A percentile compares a stretch with the other conserved stretches of the same genome.
phyloP scores from a whole-genome alignment of 2,888 invertebrate genomes.

The Nephrotoma flavescens region DNA sequence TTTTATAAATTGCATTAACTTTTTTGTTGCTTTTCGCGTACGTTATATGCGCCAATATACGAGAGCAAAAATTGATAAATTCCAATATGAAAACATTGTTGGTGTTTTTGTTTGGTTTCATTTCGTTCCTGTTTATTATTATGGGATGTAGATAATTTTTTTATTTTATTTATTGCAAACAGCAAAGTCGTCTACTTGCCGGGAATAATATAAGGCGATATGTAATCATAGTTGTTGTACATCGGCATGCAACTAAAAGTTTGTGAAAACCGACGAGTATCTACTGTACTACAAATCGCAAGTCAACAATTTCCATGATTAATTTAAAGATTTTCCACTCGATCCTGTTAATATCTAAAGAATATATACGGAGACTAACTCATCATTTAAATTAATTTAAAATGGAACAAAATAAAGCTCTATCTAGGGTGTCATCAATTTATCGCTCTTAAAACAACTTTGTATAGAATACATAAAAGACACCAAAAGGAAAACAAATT shows the following conservation, averaged over 20 bases:
- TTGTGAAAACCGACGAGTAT: background rate
- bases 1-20: background rate
- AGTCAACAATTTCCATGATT: background rate
- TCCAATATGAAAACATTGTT: background rate
- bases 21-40: background rate
- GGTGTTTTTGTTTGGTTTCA: background rate
- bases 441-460: background rate
- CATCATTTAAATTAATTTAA: background rate
- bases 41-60: background rate
- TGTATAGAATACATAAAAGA: background rate
- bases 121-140: background rate
- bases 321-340: background rate
- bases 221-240: background rate
- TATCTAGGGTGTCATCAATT: background rate
- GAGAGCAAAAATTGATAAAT: background rate
- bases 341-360: background rate
- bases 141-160: background rate
- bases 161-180: background rate
- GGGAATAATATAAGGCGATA: background rate
- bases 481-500: background rate
- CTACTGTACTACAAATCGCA: background rate
- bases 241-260: background rate
- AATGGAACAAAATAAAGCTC: background rate
- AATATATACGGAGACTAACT: background rate
- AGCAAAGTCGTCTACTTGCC: background rate